phyloP scores from a whole-genome alignment of 2,113 vertebrate species.

The Pterophyllum scalare region DNA sequence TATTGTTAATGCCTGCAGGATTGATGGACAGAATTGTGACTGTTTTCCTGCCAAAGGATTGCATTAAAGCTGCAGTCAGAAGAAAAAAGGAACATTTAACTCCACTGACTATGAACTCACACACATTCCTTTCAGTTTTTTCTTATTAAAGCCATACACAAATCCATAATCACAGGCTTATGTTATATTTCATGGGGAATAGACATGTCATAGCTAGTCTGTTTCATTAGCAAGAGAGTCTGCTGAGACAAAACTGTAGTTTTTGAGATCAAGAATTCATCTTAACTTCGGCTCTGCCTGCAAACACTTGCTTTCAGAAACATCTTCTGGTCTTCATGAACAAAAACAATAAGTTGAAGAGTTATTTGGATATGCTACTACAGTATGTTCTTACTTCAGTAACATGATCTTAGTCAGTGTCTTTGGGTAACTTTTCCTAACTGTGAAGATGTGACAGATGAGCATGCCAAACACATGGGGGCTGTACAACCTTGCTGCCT shows the following conservation, averaged over 20 bases:
- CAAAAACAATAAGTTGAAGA: neutral
- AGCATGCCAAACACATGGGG: slow-evolving; percentile 72
- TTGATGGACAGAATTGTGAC: neutral
- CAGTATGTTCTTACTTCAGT: neutral
- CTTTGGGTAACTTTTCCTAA: slow-evolving; percentile 60
- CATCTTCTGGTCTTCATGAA: neutral
- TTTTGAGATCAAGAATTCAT: neutral
- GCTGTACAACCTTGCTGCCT: slow-evolving; percentile 71
- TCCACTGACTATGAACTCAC: neutral
- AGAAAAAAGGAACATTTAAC: neutral
- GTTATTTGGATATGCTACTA: neutral
- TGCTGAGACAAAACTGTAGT: neutral
- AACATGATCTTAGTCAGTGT: slow-evolving; percentile 42
- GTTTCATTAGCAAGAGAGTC: neutral
- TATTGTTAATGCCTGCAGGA: neutral
- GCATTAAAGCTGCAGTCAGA: neutral
- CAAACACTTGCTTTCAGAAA: neutral
- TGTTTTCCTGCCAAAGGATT: neutral
- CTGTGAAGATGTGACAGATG: slow-evolving; percentile 65
- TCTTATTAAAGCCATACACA: neutral
- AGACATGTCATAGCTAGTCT: neutral
- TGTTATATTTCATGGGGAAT: neutral
- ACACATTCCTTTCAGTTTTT: neutral
- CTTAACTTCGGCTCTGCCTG: neutral
- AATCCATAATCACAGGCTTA: neutral